These are phyloP conservation scores for Drosophila recens DNA, from an alignment of 2,888 invertebrate genomes.

Conservation along the genomic window DNA sequence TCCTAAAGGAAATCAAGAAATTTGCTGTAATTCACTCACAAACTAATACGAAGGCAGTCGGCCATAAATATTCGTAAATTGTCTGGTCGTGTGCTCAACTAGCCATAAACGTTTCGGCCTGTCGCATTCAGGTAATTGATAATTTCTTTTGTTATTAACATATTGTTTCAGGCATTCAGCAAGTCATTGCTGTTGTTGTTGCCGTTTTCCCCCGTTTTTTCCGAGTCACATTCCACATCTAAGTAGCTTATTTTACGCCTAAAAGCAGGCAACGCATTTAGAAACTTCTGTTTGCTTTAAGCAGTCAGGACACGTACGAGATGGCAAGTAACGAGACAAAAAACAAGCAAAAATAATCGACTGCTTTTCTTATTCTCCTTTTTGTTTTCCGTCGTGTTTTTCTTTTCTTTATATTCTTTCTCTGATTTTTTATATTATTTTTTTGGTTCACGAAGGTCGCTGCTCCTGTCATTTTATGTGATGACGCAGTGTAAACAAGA, in stretches of 20 bases:
- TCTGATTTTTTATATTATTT: not conserved
- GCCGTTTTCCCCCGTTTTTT: not conserved
- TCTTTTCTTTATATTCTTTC: not conserved
- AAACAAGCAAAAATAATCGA: no score
- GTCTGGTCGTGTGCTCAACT: conserved; percentile 32
- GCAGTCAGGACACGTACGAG: conserved; percentile 58
- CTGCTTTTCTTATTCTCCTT: conserved; percentile 34
- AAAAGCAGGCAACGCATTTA: conserved; percentile 37
- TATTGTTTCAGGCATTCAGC: conserved; percentile 42
- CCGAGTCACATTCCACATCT: conserved; percentile 27
- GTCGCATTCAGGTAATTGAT: conserved; percentile 63
- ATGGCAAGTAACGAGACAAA: conserved; percentile 32
- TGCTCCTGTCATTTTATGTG: conserved; percentile 63
- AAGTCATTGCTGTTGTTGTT: conserved; percentile 5
- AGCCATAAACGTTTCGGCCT: conserved; percentile 36
- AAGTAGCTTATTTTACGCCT: conserved; percentile 66
- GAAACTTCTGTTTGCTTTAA: conserved; percentile 18
- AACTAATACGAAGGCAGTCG: conserved; percentile 1
- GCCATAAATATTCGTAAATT: conserved; percentile 23
- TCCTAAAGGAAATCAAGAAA: not conserved
- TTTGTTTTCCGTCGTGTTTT: conserved; percentile 1
- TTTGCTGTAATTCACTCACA: not conserved
- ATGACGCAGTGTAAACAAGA: conserved; percentile 61
- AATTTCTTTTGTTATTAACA: conserved; percentile 66
- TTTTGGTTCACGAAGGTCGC: conserved; percentile 56